phyloP scores from a whole-genome alignment of 1,140 invertebrate genomes.

The Pogonomyrmex californicus region DNA sequence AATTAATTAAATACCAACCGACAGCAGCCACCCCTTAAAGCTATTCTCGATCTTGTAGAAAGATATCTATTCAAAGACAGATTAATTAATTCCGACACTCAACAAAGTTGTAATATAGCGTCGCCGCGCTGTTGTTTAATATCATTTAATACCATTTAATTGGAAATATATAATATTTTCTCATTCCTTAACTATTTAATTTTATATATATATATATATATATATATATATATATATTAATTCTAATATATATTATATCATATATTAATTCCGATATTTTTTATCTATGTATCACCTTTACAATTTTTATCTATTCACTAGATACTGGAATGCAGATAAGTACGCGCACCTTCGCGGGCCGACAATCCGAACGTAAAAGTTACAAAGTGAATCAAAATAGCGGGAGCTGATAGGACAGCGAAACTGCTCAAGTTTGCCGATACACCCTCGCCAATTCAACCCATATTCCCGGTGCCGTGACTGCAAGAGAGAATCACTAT shows the following conservation, averaged over 20 bases:
- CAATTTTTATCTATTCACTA: conserved; percentile 1
- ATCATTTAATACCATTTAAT: not conserved
- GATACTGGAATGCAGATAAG: not conserved
- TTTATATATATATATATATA: not conserved
- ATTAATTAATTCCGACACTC: conserved; percentile 74
- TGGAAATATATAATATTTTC: not conserved
- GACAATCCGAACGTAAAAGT: conserved; percentile 63
- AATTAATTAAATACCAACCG: conserved; percentile 80
- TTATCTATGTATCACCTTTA: not conserved
- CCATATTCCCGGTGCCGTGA: conserved; percentile 52
- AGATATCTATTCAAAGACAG: conserved; percentile 61
- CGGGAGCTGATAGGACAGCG: conserved; percentile 64
- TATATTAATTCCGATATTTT: not conserved
- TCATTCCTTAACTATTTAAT: not conserved
- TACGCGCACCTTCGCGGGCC: not conserved
- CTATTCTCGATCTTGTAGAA: conserved; percentile 58
- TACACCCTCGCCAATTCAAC: conserved; percentile 50
- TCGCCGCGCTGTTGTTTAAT: not conserved
- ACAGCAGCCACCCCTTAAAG: conserved; percentile 40
- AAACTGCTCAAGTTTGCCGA: conserved; percentile 65
- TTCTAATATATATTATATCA: not conserved
- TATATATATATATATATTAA: not conserved
- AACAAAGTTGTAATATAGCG: conserved; percentile 33
- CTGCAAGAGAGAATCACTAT: conserved; percentile 79
- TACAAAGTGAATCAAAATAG: conserved; percentile 78